A percentile compares a stretch with the other conserved stretches of the same genome.
Conservation (phyloP, 2,797 vertebrate species). For the Fistularia tabacaria region DNA sequence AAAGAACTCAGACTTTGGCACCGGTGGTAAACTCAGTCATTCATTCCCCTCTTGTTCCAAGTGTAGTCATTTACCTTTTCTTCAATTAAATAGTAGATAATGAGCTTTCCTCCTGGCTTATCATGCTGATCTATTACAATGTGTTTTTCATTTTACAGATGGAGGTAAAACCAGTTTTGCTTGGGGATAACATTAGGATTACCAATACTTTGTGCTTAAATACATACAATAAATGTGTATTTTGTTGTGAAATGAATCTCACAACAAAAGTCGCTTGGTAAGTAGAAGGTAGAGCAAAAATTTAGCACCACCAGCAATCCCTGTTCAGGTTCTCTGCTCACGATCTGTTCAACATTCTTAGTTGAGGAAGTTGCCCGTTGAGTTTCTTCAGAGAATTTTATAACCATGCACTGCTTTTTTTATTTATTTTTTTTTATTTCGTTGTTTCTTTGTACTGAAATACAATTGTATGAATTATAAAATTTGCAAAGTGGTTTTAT, state of each 20-base stretch:
- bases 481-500: slow-evolving; percentile 35
- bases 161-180: too few relatives aligned
- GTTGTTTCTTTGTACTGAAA: slow-evolving; percentile 61
- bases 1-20: slow-evolving; percentile 20
- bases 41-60: slow-evolving; percentile 14
- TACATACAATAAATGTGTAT: background rate
- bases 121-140: too few relatives aligned
- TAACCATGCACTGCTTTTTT: too few relatives aligned
- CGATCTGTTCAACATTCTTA: slow-evolving; percentile 5
- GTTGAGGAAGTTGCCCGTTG: slow-evolving; percentile 19
- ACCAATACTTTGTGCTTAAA: too few relatives aligned
- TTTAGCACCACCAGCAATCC: slow-evolving; percentile 3
- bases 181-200: too few relatives aligned
- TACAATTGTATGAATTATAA: slow-evolving; percentile 43
- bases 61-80: background rate
- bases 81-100: too few relatives aligned
- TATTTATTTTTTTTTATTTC: slow-evolving; percentile 29
- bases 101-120: too few relatives aligned
- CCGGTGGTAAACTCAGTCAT: slow-evolving; percentile 5
- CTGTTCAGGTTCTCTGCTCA: slow-evolving; percentile 26
- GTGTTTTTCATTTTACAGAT: too few relatives aligned
- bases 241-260: background rate
- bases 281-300: slow-evolving; percentile 21
- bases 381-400: slow-evolving; percentile 1
- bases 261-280: slow-evolving; percentile 19